Base-by-base conservation (phyloP, 2,113 vertebrate genomes). In the Pseudopodoces humilis region DNA sequence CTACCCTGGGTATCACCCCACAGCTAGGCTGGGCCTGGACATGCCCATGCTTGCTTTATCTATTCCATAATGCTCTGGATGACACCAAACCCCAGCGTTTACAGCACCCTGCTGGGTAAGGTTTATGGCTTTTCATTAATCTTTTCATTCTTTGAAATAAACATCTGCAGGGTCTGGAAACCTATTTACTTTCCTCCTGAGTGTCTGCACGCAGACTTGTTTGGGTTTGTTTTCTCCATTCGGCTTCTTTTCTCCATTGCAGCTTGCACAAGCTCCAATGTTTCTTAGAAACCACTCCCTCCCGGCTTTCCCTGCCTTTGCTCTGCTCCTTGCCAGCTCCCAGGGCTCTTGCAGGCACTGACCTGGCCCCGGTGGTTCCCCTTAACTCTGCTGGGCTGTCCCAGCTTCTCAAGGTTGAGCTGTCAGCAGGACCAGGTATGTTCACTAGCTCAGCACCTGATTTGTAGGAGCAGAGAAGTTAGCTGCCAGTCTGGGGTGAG, bases 111-210 rank as follows among this genome's bases (percentile, higher is more conserved):
- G 52, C 37, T 0, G 3, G 30, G 23, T 63, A 39, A 0, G 2
- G 43, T 59, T 94, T 94, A 88, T 33, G 27, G 39, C 33, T 93
- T 90, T 83, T 63, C 25, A 65, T 94, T 88, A 69, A 58, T 74
- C 46, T 65, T 92, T 90, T 44, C 44, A 24, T 49, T 83, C 43
- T 67, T 90, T 83, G 82, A 92, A 88, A 92, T 70, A 94, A 94
- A 88, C 43, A 52, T 39, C 82, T 77, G 49, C 28, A 23, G 71
- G 76, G 33, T 27, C 76, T 92, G 43, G 41, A 92, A 92, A 90
- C 21, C 31, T 23, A 58, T 83, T 83, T 83, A 41, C 13, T 86
- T 90, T 76, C 67, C 41, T 87, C 52, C 7, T 0, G 1, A 52
- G 63, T 49, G 49, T 65, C 77, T 68, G 75, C 70, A 64, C 6